A percentile compares a stretch with the other conserved stretches of the same genome.
Conservation (phyloP, 2,113 vertebrate genomes). For the Crotalus horridus region DNA sequence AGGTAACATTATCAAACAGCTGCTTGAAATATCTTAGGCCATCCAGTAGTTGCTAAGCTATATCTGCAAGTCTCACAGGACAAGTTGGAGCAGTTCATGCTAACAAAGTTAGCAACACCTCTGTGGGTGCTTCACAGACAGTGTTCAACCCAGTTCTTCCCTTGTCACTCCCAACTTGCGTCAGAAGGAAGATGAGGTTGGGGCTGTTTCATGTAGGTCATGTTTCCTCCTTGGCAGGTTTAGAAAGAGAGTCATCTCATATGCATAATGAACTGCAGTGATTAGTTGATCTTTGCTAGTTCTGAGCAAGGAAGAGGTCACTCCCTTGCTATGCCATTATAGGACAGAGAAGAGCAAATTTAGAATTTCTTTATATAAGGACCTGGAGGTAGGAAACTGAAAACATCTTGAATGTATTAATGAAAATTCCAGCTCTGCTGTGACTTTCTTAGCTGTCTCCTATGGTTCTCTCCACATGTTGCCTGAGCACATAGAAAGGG, state of each 20-base stretch:
- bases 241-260: not conserved
- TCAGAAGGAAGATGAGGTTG: not conserved
- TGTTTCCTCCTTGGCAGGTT: not conserved
- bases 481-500: not conserved
- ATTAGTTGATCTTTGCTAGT: not conserved
- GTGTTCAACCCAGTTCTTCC: not conserved
- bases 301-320: not conserved
- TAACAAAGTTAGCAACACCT: not conserved
- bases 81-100: conserved; percentile 1
- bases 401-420: not conserved
- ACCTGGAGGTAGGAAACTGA: not conserved
- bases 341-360: not conserved
- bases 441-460: not conserved
- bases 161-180: not conserved
- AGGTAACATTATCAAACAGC: conserved; percentile 25
- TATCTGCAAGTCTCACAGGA: not conserved
- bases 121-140: not conserved
- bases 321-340: not conserved
- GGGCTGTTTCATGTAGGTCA: not conserved
- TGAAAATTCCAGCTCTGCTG: not conserved
- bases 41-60: conserved; percentile 7
- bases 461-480: not conserved
- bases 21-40: conserved; percentile 23
- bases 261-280: not conserved
- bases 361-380: not conserved